Base-by-base conservation (phyloP, 2,888 invertebrate genomes). In the Pterostichus niger region DNA sequence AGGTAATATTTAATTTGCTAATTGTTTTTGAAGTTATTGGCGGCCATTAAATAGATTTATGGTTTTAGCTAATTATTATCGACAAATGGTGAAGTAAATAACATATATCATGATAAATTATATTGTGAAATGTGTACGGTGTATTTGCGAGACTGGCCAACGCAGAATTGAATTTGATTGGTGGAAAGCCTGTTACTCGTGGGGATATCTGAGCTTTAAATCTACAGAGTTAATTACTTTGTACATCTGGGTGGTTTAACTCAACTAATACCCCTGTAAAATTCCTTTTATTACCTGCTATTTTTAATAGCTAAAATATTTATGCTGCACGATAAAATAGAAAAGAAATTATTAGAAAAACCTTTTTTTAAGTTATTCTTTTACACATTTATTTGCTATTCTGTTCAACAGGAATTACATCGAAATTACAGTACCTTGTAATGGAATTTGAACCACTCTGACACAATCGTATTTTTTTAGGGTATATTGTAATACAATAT, bases 41-140 rank as follows among this genome's bases (percentile, higher is more conserved):
- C n/a, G 15, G n/a, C 6, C 80, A 68, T 80, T 35, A 80, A 80
- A 15, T 68, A 71, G 68, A 80, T 80, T 80, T 80, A 80, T 64
- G 71, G 11, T 68, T 31, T 24, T 33, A 15, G 46, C 54, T 68
- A 80, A 80, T 80, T 80, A 80, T 33, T 80, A 80, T 80, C 52
- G 71, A 71, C 68, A 71, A 77, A 77, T 77, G 33, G 31, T 54
- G 54, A 7, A 56, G 71, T 33, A 56, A 59, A 40, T 56, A 35
- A 10, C 35, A 56, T 56, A 56, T 77, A 77, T 77, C 59, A 77
- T 13, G 13, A 33, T 77, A 77, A 77, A 77, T 77, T 77, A 77
- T 77, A 52, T 52, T 52, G 64, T n/a, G 7, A 64, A 40, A 13
- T 64, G 64, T 52, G 52, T n/a, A 52, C 13, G 10, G 13, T 52